Conservation (phyloP, 2,797 vertebrate species). For the Vultur gryphus region DNA sequence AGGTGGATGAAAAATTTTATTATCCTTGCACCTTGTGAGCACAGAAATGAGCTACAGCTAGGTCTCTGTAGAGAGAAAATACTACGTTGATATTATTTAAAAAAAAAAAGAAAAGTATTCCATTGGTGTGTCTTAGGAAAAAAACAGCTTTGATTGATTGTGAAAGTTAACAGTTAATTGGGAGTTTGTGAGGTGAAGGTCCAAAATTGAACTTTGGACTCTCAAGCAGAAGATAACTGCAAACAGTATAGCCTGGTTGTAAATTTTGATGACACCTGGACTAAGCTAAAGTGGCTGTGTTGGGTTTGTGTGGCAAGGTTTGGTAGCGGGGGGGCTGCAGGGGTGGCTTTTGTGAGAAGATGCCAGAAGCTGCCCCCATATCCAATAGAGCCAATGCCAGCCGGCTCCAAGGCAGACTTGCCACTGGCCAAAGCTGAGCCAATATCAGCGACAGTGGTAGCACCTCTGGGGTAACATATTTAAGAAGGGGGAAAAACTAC, state of each 20-base stretch:
- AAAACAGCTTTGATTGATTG: not conserved
- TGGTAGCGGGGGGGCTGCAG: fast-evolving
- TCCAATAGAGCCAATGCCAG: not conserved
- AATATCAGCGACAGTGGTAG: fast-evolving
- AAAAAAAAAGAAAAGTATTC: not conserved
- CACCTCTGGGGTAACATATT: fast-evolving
- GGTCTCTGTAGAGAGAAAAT: not conserved
- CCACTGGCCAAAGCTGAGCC: fast-evolving
- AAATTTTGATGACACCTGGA: not conserved
- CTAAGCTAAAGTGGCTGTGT: not conserved
- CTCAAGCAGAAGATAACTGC: not conserved
- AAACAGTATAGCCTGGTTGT: fast-evolving
- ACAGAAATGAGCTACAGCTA: not conserved
- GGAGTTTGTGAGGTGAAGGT: not conserved
- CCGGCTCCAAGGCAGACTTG: fast-evolving
- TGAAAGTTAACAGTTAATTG: not conserved
- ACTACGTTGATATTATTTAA: not conserved
- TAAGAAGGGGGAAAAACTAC: not conserved
- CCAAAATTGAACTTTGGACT: not conserved
- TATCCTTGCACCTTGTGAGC: not conserved
- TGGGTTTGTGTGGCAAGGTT: not conserved
- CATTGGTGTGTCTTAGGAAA: not conserved
- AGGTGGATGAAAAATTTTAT: not conserved
- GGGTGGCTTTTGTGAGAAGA: not conserved
- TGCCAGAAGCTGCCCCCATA: fast-evolving